Percentiles rank a stretch among this genome's conserved stretches.
Evolutionary conservation across 2,888 invertebrate genomes (phyloP).

Genomic region (Tridacna gigas): DNA sequence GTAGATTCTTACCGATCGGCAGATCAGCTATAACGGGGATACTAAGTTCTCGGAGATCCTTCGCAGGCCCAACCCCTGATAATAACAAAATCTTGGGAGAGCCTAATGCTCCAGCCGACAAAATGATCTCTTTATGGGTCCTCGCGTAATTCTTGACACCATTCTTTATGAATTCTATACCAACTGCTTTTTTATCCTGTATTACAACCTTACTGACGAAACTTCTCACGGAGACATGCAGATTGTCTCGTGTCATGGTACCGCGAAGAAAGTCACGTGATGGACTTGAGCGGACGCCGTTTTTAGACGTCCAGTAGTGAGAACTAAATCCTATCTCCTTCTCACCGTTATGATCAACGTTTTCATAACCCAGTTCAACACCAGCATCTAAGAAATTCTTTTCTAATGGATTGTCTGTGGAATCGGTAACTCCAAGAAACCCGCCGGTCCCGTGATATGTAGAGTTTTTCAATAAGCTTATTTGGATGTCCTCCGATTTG

Average conservation of each 20-base stretch:
- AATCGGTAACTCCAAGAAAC: slow-evolving; percentile 11
- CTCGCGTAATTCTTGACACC: slow-evolving; percentile 57
- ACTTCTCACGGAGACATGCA: slow-evolving; percentile 70
- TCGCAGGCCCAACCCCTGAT: slow-evolving; percentile 82
- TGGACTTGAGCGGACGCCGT: slow-evolving; percentile 78
- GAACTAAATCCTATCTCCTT: slow-evolving; percentile 14
- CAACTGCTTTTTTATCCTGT: slow-evolving; percentile 68
- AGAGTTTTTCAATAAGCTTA: background rate
- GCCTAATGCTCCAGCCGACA: slow-evolving; percentile 83
- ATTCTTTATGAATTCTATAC: slow-evolving; percentile 68
- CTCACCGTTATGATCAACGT: slow-evolving; percentile 35
- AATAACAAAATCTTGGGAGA: slow-evolving; percentile 82
- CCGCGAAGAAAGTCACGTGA: slow-evolving; percentile 77
- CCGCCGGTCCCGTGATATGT: slow-evolving; percentile 18
- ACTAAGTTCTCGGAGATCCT: slow-evolving; percentile 77
- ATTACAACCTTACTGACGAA: slow-evolving; percentile 68
- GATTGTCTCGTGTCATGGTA: slow-evolving; percentile 68
- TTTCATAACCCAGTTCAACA: slow-evolving; percentile 17
- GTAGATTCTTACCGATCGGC: slow-evolving; percentile 80
- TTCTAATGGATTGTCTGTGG: background rate
- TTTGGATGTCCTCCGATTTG: slow-evolving; percentile 37
- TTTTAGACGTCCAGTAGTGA: slow-evolving; percentile 17
- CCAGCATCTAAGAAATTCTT: slow-evolving; percentile 20
- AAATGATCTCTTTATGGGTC: slow-evolving; percentile 74
- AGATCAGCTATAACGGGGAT: slow-evolving; percentile 77